These are phyloP conservation scores for Erpornis zantholeuca DNA, from an alignment of 2,113 vertebrate genomes.

Conservation along the genomic window DNA sequence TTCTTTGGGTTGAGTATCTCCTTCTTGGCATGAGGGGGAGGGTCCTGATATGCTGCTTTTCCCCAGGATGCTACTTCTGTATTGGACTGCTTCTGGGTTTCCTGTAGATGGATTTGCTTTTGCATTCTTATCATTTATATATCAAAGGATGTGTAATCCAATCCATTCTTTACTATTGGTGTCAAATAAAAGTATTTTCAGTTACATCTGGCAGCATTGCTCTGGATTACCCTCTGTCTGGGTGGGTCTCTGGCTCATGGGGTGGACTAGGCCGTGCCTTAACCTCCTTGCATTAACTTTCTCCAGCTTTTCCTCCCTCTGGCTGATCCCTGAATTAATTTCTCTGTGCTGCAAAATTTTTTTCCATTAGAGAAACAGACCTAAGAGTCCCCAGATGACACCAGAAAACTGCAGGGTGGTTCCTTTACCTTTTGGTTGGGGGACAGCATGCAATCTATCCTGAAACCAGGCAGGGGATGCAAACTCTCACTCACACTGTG, in stretches of 20 bases:
- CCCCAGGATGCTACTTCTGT: background rate
- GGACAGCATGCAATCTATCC: background rate
- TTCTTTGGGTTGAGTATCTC: background rate
- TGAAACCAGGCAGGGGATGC: background rate
- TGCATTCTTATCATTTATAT: constrained; percentile 32
- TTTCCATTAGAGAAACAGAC: background rate
- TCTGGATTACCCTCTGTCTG: background rate
- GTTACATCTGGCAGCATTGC: constrained; percentile 42
- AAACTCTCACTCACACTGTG: background rate
- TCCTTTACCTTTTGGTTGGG: background rate
- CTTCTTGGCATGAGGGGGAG: background rate
- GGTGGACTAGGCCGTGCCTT: background rate
- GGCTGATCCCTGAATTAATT: background rate
- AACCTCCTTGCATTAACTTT: background rate
- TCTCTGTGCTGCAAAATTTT: background rate
- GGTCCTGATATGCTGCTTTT: background rate
- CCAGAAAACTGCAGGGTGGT: background rate
- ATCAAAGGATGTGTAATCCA: background rate
- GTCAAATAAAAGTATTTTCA: constrained; percentile 70
- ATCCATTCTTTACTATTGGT: constrained; percentile 40
- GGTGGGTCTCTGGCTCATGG: background rate
- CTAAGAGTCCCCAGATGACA: background rate
- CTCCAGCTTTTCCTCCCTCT: background rate
- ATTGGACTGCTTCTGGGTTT: background rate
- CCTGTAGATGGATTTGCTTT: background rate